Evolutionary conservation across 2,113 vertebrate genomes (phyloP).

Genomic region (Dunckerocampus dactyliophorus): DNA sequence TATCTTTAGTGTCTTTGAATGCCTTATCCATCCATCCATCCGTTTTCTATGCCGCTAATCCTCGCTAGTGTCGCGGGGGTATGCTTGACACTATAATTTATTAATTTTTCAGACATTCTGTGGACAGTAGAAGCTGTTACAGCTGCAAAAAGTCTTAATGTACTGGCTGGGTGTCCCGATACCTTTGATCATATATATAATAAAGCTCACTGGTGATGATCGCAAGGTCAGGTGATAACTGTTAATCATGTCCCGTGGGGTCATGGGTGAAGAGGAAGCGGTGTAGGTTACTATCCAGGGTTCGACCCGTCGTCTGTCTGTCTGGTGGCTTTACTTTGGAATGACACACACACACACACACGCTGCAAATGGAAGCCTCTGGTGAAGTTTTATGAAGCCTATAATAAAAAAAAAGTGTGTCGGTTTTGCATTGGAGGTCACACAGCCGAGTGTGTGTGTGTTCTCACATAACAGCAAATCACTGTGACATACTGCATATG

Average conservation of each 20-base stretch:
- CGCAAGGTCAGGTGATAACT: conserved; percentile 1
- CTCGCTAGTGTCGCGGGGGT: too few species aligned
- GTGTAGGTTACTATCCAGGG: conserved; percentile 55
- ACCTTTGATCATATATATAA: too few species aligned
- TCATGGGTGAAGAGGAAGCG: conserved; percentile 56
- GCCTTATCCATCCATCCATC: too few species aligned
- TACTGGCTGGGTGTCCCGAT: neutral
- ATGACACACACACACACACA: conserved; percentile 17
- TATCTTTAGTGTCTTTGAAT: too few species aligned
- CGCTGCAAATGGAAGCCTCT: conserved; percentile 31
- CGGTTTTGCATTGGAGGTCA: conserved; percentile 6
- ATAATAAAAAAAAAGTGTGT: conserved; percentile 39
- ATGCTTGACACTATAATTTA: too few species aligned
- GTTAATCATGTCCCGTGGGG: conserved; percentile 37
- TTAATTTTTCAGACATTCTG: too few species aligned
- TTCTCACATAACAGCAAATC: conserved; percentile 32
- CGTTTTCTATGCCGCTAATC: too few species aligned
- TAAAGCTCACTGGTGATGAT: neutral
- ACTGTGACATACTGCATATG: conserved; percentile 10
- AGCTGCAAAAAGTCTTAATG: too few species aligned
- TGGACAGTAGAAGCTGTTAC: too few species aligned
- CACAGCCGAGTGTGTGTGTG: conserved; percentile 22
- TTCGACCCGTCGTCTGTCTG: conserved; percentile 49
- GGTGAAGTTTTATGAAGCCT: conserved; percentile 29
- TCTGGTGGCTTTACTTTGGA: conserved; percentile 60